Evolutionary conservation across 2,888 invertebrate genomes (phyloP).

Genomic region (Dryadula phaetusa): DNA sequence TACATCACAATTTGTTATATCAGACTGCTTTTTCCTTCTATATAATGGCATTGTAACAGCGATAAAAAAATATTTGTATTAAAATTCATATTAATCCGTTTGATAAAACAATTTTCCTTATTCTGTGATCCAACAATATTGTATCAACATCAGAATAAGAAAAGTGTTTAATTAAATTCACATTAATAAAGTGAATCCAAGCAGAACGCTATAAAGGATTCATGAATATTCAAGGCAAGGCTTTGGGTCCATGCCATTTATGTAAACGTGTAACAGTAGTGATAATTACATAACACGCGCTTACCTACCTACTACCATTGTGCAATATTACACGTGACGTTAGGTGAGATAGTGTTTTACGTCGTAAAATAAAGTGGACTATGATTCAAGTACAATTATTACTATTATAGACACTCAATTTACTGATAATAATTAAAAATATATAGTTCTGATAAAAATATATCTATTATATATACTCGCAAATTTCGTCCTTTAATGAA

Average conservation of each 20-base stretch:
- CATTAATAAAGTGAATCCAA: slow-evolving; percentile 6
- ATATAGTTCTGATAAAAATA: too few species aligned
- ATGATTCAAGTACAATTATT: background rate
- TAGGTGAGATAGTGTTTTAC: slow-evolving; percentile 8
- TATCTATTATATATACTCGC: too few species aligned
- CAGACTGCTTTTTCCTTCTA: background rate
- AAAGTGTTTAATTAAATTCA: background rate
- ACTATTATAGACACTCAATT: background rate
- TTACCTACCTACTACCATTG: slow-evolving; percentile 7
- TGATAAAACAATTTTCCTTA: too few species aligned
- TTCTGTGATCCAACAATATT: too few species aligned
- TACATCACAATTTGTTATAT: background rate
- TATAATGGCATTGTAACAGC: background rate
- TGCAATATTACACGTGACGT: slow-evolving; percentile 12
- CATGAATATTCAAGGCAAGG: slow-evolving; percentile 22
- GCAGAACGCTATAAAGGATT: slow-evolving; percentile 7
- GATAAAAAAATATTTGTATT: background rate
- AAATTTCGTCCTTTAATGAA: background rate
- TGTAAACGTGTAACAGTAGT: slow-evolving; percentile 11
- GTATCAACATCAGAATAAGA: background rate
- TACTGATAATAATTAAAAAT: background rate
- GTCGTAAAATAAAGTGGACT: slow-evolving; percentile 2
- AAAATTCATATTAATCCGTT: background rate
- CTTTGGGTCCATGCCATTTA: slow-evolving; percentile 14
- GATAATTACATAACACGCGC: slow-evolving; percentile 20